Conservation (phyloP, 2,113 vertebrate genomes). For the Odocoileus virginianus region DNA sequence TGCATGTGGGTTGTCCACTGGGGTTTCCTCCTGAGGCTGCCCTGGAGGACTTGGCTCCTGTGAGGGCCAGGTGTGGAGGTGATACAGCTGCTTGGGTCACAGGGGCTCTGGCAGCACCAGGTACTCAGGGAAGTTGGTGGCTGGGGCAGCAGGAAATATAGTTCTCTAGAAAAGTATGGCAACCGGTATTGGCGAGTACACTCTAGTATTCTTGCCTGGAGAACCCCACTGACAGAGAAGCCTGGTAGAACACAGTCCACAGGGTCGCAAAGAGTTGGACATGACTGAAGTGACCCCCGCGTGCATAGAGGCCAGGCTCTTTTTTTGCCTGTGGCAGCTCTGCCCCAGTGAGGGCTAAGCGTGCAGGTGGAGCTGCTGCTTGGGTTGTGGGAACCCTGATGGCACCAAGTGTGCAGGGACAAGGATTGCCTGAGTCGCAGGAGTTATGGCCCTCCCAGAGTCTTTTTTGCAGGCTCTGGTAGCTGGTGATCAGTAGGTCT, state of each 20-base stretch:
- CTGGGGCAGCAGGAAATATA: neutral
- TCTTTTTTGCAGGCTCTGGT: neutral
- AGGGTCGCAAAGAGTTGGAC: neutral
- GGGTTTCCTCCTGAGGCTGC: neutral
- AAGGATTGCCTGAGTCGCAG: neutral
- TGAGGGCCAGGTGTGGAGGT: neutral
- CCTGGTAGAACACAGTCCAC: neutral
- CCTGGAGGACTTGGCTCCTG: neutral
- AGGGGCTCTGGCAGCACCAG: neutral
- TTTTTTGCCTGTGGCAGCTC: neutral
- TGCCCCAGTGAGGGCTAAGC: neutral
- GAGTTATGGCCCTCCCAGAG: neutral
- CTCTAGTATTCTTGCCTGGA: neutral
- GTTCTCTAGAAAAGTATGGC: neutral
- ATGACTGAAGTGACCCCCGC: neutral
- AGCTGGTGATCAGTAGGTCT: neutral
- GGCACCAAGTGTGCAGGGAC: neutral
- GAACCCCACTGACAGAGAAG: neutral
- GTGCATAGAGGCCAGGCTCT: neutral
- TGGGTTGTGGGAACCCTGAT: neutral
- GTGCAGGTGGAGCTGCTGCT: rapidly evolving
- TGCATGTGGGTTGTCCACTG: neutral
- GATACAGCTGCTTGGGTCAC: neutral
- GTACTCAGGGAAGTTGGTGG: neutral
- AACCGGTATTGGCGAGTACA: neutral